These are phyloP conservation scores for Rhagophthalmus giganteus DNA, from an alignment of 2,888 invertebrate genomes.

Conservation along the genomic window DNA sequence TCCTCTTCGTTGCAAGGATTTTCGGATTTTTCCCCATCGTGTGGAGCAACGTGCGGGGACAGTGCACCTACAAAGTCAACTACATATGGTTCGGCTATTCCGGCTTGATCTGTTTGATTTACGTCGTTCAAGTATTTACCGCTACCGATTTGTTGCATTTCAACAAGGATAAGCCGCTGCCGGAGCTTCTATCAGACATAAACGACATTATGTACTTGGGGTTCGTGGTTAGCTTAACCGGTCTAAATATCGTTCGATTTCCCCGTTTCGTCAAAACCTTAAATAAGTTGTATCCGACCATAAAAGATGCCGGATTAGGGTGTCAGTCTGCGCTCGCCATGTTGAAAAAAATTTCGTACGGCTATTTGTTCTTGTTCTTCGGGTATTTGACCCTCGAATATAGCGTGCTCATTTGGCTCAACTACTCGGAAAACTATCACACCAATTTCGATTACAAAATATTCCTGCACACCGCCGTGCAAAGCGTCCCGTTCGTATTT, in stretches of 20 bases:
- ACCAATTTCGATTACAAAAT: slow-evolving; percentile 40
- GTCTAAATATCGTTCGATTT: slow-evolving; percentile 40
- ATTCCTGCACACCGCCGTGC: slow-evolving; percentile 43
- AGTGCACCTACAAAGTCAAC: slow-evolving; percentile 45
- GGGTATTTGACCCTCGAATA: slow-evolving; percentile 38
- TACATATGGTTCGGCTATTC: slow-evolving; percentile 44
- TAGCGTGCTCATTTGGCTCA: slow-evolving; percentile 38
- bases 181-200: slow-evolving; percentile 43
- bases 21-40: slow-evolving; percentile 48
- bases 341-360: slow-evolving; percentile 38
- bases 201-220: slow-evolving; percentile 46
- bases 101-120: slow-evolving; percentile 33
- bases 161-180: slow-evolving; percentile 41
- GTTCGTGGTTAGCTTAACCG: slow-evolving; percentile 42
- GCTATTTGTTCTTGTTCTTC: slow-evolving; percentile 35
- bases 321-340: slow-evolving; percentile 44
- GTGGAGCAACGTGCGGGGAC: slow-evolving; percentile 41
- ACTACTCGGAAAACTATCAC: slow-evolving; percentile 40
- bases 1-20: slow-evolving; percentile 39
- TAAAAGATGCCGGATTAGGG: slow-evolving; percentile 43
- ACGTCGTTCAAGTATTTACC: slow-evolving; percentile 37
- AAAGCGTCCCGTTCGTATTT: slow-evolving; percentile 45
- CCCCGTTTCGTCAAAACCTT: slow-evolving; percentile 43
- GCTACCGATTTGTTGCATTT: slow-evolving; percentile 41
- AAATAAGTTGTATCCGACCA: slow-evolving; percentile 41